Base-by-base conservation (phyloP, 2,797 vertebrate genomes). In the Anguilla pacifica region DNA sequence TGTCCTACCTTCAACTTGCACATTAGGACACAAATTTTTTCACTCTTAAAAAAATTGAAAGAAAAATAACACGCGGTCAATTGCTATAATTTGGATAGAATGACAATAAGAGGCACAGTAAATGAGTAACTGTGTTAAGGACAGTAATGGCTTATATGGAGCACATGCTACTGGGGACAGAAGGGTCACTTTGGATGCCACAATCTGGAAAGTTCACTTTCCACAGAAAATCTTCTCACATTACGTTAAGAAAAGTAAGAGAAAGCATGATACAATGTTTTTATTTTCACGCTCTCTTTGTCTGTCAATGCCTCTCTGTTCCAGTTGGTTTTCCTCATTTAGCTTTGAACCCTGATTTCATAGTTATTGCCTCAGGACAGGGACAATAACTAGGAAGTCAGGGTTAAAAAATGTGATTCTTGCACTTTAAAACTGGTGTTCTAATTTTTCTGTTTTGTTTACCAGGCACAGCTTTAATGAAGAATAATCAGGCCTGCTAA, bases 381-480 rank as follows among this genome's bases (percentile, higher is more conserved):
- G 10, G 53, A 15, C 13, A 15, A 55, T 55, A 55, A 55, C 57
- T 59, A 3, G 17, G 57, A 19, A 59, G 17, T 55, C 9, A 55
- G 57, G 57, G 57, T 59, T 59, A 59, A 17, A 72, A 17, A 91
- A 25, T 88, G 89, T 90, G 79, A 88, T 79, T 61, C 89, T 89
- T 49, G 61, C 85, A 85, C 89, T 86, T 92, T 83, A 74, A 55
- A 90, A 94, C 87, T 89, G n/a, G n/a, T 9, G 35, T 43, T 9
- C 59, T 6, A 39, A 31, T 92, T 89, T 77, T 88, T 90, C 90
- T 93, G 89, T 57, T 94, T 88, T 94, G 49, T 95, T 91, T 94
- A 91, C 90, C 91, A 97, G 96, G 93, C 39, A 87, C 87, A 91
- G 90, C 81, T 94, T 96, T 95, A 94, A 96, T 95, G 95, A 96